Conservation (phyloP, 2,113 vertebrate species). For the Carassius gibelio region DNA sequence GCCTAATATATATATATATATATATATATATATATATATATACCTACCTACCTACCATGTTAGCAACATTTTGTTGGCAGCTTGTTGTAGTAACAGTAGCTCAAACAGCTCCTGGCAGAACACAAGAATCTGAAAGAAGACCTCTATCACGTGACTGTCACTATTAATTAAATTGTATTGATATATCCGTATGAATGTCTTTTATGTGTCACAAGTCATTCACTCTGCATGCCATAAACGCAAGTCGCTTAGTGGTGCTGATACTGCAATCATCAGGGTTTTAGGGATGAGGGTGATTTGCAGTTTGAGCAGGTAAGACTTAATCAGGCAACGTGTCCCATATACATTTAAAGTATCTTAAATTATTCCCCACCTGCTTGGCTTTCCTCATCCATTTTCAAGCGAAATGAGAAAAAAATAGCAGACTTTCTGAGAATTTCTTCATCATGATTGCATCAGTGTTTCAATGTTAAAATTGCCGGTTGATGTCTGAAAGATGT, state of each 20-base stretch:
- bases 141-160: too few species aligned
- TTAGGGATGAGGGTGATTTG: conserved; percentile 27
- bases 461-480: background rate
- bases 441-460: background rate
- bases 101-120: too few species aligned
- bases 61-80: too few species aligned
- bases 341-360: conserved; percentile 32
- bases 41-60: too few species aligned
- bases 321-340: conserved; percentile 35
- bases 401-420: background rate
- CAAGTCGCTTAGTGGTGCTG: background rate
- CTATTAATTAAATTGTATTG: too few species aligned
- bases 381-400: conserved; percentile 7
- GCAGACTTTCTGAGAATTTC: background rate
- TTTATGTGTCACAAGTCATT: too few species aligned
- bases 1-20: too few species aligned
- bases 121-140: too few species aligned
- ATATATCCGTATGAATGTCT: too few species aligned
- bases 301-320: conserved; percentile 14
- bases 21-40: too few species aligned
- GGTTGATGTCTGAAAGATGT: background rate
- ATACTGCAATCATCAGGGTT: conserved; percentile 21
- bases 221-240: too few species aligned
- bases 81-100: too few species aligned
- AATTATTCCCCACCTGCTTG: conserved; percentile 35